These are phyloP conservation scores for Semnornis frantzii DNA, from an alignment of 2,113 vertebrate genomes.

Conservation along the genomic window DNA sequence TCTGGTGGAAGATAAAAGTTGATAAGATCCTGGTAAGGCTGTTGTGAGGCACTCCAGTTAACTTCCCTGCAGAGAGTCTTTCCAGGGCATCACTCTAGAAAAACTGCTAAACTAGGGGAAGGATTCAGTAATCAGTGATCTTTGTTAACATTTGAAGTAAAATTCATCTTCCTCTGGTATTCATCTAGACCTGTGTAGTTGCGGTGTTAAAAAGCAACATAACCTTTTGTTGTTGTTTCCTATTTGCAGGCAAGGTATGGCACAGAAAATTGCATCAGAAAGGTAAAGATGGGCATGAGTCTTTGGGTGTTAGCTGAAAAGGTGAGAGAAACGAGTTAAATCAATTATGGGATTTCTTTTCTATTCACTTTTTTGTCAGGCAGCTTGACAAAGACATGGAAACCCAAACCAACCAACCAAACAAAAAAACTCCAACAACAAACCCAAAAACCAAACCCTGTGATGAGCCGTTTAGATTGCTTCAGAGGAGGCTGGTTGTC, in stretches of 20 bases:
- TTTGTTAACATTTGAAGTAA: not conserved
- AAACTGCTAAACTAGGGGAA: not conserved
- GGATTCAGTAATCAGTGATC: not conserved
- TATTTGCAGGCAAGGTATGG: not conserved
- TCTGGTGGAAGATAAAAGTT: not conserved
- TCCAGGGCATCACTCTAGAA: not conserved
- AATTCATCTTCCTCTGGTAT: not conserved
- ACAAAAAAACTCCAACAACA: no score
- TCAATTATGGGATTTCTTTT: not conserved
- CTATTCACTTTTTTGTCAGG: not conserved
- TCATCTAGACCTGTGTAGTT: not conserved
- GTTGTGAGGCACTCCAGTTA: not conserved
- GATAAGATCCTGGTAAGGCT: not conserved
- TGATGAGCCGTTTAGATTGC: fast-evolving
- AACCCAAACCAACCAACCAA: no score
- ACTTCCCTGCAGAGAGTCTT: not conserved
- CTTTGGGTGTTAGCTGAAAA: not conserved
- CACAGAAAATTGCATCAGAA: not conserved
- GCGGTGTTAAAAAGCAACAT: not conserved
- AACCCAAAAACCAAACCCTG: no score
- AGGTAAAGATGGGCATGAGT: not conserved
- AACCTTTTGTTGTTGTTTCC: not conserved
- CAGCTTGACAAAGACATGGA: not conserved
- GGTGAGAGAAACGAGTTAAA: not conserved
- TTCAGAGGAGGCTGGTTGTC: fast-evolving